Base-by-base conservation (phyloP, 2,888 invertebrate species). In the Oeneis ivallda region DNA sequence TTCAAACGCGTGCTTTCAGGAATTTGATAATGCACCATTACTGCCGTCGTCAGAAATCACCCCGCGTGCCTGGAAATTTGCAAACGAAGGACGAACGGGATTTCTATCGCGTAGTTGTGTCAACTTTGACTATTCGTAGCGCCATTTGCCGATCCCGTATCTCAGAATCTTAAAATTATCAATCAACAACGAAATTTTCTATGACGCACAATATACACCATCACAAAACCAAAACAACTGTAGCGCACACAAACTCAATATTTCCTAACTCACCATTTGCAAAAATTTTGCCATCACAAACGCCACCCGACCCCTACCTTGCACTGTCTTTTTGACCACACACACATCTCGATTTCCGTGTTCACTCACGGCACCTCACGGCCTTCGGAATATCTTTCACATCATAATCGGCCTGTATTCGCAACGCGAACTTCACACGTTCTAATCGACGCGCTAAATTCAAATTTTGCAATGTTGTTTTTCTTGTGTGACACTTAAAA, bases 251-350 rank as follows among this genome's bases (percentile, higher is more conserved):
- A 80, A 82, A 82, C 83, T 74, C 85, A 87, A 83, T 86, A 87
- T 80, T 85, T 88, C 91, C 92, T 92, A 93, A 94, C 95, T 95
- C 93, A 95, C 95, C 95, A 94, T 94, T 94, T 93, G 94, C 93
- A 93, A 94, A 94, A 93, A 88, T 94, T 94, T 94, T 94, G 94
- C 94, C 95, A 95, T 95, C 94, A 94, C 95, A 94, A 92, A 94
- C 94, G 94, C 94, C 94, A 94, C 94, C 94, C 94, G 94, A 94
- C 94, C 94, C 94, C 94, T 94, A 94, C 94, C 93, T 93, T 94
- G 93, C 94, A 94, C 94, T 94, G 93, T 93, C 93, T 93, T 93
- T 93, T 92, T 91, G 92, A 92, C 92, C 92, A 92, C 92, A 92
- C 92, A 92, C 92, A 90, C 92, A 91, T 92, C 92, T 91, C 92